These are phyloP conservation scores for Eilema griseolum DNA, from an alignment of 2,888 invertebrate genomes.

Conservation along the genomic window DNA sequence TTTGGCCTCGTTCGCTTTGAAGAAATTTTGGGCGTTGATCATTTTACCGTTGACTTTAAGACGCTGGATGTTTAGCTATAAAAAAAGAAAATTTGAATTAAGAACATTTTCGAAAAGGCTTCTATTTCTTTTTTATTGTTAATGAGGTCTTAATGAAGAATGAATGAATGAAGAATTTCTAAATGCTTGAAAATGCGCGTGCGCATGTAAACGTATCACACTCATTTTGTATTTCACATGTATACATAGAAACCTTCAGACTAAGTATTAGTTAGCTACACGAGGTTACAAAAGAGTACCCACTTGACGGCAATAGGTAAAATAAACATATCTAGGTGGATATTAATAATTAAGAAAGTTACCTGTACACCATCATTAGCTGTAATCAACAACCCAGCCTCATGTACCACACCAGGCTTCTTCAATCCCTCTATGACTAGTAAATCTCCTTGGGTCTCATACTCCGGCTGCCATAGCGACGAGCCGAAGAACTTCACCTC, in stretches of 20 bases:
- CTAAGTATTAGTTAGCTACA: too few species aligned
- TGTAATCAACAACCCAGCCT: slow-evolving; percentile 92
- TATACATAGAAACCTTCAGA: too few species aligned
- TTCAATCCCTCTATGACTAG: slow-evolving; percentile 88
- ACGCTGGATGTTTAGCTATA: slow-evolving; percentile 91
- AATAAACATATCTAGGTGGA: too few species aligned
- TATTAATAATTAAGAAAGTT: neutral
- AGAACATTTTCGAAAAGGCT: neutral
- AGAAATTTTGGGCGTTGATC: slow-evolving; percentile 93
- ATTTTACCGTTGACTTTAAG: slow-evolving; percentile 93
- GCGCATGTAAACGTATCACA: too few species aligned
- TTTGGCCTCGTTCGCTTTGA: slow-evolving; percentile 87
- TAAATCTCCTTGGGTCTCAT: slow-evolving; percentile 85
- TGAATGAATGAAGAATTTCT: too few species aligned
- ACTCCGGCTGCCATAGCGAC: slow-evolving; percentile 88
- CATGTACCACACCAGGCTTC: slow-evolving; percentile 90
- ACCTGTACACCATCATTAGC: slow-evolving; percentile 93
- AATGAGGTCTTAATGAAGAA: too few species aligned
- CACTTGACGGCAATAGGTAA: too few species aligned
- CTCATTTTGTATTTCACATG: too few species aligned
- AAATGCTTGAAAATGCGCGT: too few species aligned
- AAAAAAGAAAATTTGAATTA: slow-evolving; percentile 6
- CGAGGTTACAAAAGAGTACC: too few species aligned
- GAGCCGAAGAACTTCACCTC: slow-evolving; percentile 92
- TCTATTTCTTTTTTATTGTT: neutral